Evolutionary conservation across 2,888 invertebrate species (phyloP).

Genomic region (Nezara viridula): DNA sequence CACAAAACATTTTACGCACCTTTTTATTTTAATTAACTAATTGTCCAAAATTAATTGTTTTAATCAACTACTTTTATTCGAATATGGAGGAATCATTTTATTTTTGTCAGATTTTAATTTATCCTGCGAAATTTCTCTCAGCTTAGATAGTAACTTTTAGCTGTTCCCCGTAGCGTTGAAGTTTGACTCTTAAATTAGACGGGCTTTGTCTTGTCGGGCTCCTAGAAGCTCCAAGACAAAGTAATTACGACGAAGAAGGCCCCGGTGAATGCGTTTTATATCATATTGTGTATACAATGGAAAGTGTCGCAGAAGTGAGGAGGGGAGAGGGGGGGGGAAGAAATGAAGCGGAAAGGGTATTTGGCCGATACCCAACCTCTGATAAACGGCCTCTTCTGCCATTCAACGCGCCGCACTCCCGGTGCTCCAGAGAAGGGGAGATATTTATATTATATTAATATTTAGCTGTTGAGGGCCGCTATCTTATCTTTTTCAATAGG

Average conservation of each 20-base stretch:
- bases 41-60: no score
- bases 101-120: background rate
- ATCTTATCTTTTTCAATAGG: background rate
- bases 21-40: no score
- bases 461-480: background rate
- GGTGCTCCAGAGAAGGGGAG: no score
- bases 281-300: slow-evolving; percentile 35
- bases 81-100: no score
- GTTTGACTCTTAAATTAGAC: slow-evolving; percentile 12
- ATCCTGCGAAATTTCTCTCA: background rate
- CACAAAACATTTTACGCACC: no score
- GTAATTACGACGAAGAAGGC: background rate
- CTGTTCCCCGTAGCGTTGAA: background rate
- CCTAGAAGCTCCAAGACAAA: background rate
- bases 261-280: slow-evolving; percentile 24
- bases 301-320: background rate
- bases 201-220: background rate
- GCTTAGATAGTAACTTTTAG: background rate
- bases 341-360: slow-evolving; percentile 40
- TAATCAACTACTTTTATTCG: no score
- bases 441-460: background rate
- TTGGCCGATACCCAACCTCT: slow-evolving; percentile 34
- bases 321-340: background rate
- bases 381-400: slow-evolving; percentile 35
- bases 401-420: background rate